These are phyloP conservation scores for Noctuana brunneofusca DNA, from an alignment of 2,888 invertebrate species.

Conservation along the genomic window DNA sequence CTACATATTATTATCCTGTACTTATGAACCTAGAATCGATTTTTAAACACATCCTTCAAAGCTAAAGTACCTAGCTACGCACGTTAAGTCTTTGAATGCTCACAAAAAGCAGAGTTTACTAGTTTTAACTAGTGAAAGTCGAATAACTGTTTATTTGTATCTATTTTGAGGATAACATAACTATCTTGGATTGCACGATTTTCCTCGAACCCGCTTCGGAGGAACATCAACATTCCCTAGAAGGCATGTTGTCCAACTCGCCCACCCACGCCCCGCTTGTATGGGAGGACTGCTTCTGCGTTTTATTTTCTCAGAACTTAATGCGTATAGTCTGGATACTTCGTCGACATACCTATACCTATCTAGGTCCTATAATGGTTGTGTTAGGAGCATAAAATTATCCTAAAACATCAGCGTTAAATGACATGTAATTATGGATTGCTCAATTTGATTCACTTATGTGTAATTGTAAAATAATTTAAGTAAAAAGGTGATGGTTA, in stretches of 20 bases:
- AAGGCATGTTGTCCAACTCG: slow-evolving; percentile 65
- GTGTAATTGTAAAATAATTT: no score
- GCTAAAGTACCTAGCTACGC: no score
- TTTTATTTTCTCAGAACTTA: slow-evolving; percentile 34
- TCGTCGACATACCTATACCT: background rate
- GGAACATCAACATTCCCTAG: slow-evolving; percentile 74
- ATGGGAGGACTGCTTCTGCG: slow-evolving; percentile 47
- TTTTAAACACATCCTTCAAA: no score
- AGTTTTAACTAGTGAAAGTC: slow-evolving; percentile 11
- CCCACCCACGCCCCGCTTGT: slow-evolving; percentile 63
- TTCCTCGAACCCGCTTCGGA: slow-evolving; percentile 49
- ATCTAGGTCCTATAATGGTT: background rate
- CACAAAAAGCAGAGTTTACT: background rate
- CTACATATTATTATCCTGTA: no score
- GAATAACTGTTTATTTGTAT: slow-evolving; percentile 15
- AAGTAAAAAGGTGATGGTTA: no score
- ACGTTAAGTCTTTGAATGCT: no score
- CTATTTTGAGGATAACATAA: slow-evolving; percentile 19
- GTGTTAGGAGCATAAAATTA: no score
- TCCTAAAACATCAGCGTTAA: no score
- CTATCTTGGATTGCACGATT: slow-evolving; percentile 35
- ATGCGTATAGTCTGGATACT: slow-evolving; percentile 21
- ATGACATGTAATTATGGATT: no score
- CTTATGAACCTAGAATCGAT: no score
- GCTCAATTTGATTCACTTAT: no score